Percentiles rank a stretch among this genome's conserved stretches.
phyloP scores from a whole-genome alignment of 2,113 vertebrate genomes.

The Mystacornis crossleyi region DNA sequence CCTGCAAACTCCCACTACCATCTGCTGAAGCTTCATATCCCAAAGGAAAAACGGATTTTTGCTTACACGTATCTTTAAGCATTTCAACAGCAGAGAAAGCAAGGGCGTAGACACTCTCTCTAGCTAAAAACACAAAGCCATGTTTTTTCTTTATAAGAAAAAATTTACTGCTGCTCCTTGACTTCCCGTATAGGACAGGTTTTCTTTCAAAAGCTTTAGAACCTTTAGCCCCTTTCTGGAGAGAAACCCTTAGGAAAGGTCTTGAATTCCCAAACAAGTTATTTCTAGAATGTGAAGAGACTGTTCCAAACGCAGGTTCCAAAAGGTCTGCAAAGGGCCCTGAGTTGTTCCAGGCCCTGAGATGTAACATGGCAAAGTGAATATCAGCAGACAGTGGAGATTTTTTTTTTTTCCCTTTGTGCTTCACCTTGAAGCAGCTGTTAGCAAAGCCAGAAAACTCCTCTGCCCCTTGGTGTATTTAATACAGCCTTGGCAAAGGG shows the following conservation, averaged over 20 bases:
- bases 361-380: background rate
- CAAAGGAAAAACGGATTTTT: slow-evolving; percentile 21
- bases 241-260: background rate
- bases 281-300: background rate
- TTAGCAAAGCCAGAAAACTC: background rate
- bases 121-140: background rate
- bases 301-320: background rate
- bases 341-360: background rate
- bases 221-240: background rate
- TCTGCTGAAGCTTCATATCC: slow-evolving; percentile 13
- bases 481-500: slow-evolving; percentile 13
- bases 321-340: background rate
- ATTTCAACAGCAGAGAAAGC: slow-evolving; percentile 2
- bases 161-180: background rate
- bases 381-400: background rate
- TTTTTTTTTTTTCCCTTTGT: background rate
- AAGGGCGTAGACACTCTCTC: background rate
- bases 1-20: slow-evolving; percentile 42
- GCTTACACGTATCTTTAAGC: background rate
- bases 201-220: background rate
- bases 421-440: slow-evolving; percentile 61
- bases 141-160: background rate
- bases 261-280: background rate
- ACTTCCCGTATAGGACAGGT: background rate
- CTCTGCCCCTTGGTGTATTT: slow-evolving; percentile 12